Evolutionary conservation across 2,797 vertebrate genomes (phyloP).

Genomic region (Sebastes trivittatus): DNA sequence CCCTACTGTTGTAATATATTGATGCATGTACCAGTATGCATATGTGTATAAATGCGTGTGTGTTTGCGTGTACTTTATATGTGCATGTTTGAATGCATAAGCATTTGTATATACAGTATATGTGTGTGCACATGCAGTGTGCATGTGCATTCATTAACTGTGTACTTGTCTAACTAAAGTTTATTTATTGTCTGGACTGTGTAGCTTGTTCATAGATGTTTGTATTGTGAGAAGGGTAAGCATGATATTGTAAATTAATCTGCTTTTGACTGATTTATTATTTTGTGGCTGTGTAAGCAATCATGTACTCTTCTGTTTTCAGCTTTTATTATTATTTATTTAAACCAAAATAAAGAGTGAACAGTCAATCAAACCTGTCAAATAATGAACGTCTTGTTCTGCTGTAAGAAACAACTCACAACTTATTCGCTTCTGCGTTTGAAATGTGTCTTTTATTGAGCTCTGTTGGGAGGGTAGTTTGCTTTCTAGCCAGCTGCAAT

Average conservation of each 20-base stretch:
- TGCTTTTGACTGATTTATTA: slow-evolving; percentile 7
- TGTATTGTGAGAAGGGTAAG: neutral
- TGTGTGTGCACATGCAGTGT: neutral
- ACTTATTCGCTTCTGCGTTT: slow-evolving; percentile 7
- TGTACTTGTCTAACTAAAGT: neutral
- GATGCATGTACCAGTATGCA: neutral
- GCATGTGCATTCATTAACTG: neutral
- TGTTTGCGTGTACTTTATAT: neutral
- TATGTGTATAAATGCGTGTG: neutral
- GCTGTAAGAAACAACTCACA: neutral
- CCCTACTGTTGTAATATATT: neutral
- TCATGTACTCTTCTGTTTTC: neutral
- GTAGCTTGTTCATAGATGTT: neutral
- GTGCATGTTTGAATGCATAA: neutral
- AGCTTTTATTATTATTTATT: neutral
- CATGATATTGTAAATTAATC: neutral
- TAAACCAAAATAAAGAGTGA: neutral
- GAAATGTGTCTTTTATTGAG: slow-evolving; percentile 13
- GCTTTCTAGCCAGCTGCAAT: slow-evolving; percentile 48
- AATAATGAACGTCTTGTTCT: neutral
- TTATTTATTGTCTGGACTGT: neutral
- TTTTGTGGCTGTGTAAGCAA: neutral
- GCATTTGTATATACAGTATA: neutral
- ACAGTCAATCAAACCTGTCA: neutral
- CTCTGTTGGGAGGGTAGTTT: slow-evolving; percentile 48